Percentiles rank a stretch among this genome's conserved stretches.
phyloP scores from a whole-genome alignment of 1,140 invertebrate species.

The Oedothorax gibbosus region DNA sequence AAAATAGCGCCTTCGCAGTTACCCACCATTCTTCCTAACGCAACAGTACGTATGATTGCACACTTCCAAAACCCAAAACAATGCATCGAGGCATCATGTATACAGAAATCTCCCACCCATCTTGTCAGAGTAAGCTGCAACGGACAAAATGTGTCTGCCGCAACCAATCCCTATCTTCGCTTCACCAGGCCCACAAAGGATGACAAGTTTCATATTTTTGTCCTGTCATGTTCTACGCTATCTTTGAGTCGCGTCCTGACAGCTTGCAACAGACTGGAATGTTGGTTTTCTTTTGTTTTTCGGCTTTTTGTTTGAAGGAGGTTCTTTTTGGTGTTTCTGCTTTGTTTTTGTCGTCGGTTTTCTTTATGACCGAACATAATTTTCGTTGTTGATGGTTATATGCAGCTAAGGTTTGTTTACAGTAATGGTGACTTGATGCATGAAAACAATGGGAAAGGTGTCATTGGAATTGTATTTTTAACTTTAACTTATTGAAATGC shows the following conservation, averaged over 20 bases:
- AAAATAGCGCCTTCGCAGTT: no score
- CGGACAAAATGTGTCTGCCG: conserved; percentile 22
- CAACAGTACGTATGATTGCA: no score
- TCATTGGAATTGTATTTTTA: no score
- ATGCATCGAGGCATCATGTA: no score
- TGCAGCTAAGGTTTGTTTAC: no score
- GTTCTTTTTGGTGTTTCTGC: neutral
- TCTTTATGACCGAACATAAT: conserved; percentile 4
- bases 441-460: no score
- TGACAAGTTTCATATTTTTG: conserved; percentile 35
- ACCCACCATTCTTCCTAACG: no score
- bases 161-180: conserved; percentile 35
- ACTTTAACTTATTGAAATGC: no score
- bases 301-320: neutral
- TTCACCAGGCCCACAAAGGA: conserved; percentile 28
- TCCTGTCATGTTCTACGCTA: conserved; percentile 37
- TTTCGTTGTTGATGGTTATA: conserved; percentile 20
- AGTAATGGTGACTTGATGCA: no score
- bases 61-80: no score
- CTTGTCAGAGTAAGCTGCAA: neutral
- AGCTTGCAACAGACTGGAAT: conserved; percentile 29
- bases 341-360: neutral
- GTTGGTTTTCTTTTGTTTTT: conserved; percentile 21
- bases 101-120: no score
- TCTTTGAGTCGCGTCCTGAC: conserved; percentile 39